Evolutionary conservation across 2,113 vertebrate genomes (phyloP), one percentile per base, ranked within the genome.

Genomic region (Motacilla alba): DNA sequence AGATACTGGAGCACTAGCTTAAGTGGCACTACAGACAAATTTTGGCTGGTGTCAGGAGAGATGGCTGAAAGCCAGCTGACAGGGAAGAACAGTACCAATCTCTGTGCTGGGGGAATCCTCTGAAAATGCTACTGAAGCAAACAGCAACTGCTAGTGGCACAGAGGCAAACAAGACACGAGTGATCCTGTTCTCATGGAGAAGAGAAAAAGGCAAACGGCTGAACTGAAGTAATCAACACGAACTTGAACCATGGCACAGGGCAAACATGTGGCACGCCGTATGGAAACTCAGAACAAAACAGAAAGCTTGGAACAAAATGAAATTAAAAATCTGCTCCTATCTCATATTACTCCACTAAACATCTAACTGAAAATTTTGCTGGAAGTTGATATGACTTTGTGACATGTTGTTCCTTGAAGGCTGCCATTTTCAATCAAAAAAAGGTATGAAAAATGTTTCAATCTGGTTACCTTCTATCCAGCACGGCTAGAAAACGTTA

Each of bases 281-380:
- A 95, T 94, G 95, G 95, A 84, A 95, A 94, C 63, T 43, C 66
- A 64, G 93, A 94, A 89, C 83, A 93, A 95, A 95, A 93, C 89
- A 96, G 95, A 97, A 97, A 96, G 75, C 92, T 96, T 97, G 93
- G 95, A 96, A 96, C 80, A 95, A 97, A 95, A 84, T 58, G 12
- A 89, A 95, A 97, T 97, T 84, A 91, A 95, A 95, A 95, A 95
- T 91, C 95, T 95, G 95, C 67, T 87, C 94, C 95, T 95, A 95
- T 81, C 95, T 95, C 77, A 89, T 84, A 95, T 95, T 79, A 79
- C 93, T 91, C 72, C 56, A 53, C 86, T 82, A 93, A 95, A 91
- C 84, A 66, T 82, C 80, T 76, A 91, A 87, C 81, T 79, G 81
- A 94, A 96, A 91, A 93, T 26, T 66, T 41, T 76, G 83, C 84